These are phyloP conservation scores for Aegithalos caudatus DNA, from an alignment of 2,113 vertebrate genomes.

Conservation along the genomic window DNA sequence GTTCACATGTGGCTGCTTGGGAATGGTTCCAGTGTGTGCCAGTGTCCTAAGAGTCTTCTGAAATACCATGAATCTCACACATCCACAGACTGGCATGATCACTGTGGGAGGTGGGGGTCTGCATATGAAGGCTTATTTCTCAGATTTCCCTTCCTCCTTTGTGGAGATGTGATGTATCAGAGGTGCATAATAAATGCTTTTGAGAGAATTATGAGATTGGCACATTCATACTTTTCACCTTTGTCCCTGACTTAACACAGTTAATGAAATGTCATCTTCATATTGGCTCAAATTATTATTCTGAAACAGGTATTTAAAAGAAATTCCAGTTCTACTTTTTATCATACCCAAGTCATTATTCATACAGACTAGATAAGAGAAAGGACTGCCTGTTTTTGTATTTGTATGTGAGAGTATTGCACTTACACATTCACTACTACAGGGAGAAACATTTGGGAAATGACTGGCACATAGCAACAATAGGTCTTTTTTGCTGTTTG, in stretches of 20 bases:
- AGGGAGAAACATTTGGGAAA: neutral
- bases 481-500: neutral
- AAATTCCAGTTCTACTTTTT: neutral
- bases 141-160: neutral
- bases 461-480: neutral
- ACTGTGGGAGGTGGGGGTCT: neutral
- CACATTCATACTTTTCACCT: neutral
- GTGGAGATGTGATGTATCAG: neutral
- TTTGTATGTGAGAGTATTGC: neutral
- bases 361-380: neutral
- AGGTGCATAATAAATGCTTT: neutral
- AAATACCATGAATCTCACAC: accelerated
- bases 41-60: neutral
- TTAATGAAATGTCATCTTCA: neutral
- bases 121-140: neutral
- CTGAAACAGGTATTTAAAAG: neutral
- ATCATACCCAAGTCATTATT: neutral
- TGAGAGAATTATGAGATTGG: neutral
- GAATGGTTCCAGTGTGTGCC: neutral
- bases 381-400: neutral
- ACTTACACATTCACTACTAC: neutral
- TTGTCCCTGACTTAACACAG: neutral
- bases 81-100: too few species aligned
- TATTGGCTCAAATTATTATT: neutral
- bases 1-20: neutral